These are phyloP conservation scores for Panopea generosa DNA, from an alignment of 2,888 invertebrate genomes.

Conservation along the genomic window DNA sequence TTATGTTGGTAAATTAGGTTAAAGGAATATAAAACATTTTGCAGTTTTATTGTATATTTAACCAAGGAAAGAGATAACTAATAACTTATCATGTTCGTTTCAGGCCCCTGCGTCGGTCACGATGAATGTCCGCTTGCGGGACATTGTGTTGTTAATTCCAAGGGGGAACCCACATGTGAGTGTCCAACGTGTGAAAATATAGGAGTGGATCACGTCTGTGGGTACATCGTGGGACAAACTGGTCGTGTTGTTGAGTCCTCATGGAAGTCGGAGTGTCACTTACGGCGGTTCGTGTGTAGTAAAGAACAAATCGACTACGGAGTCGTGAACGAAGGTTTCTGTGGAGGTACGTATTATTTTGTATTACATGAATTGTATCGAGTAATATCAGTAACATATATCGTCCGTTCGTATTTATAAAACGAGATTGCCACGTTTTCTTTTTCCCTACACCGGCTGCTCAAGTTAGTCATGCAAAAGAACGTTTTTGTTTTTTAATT, in stretches of 20 bases:
- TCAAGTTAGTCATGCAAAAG: too few relatives aligned
- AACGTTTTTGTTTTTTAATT: too few relatives aligned
- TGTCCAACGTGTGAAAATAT: conserved; percentile 64
- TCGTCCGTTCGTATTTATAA: too few relatives aligned
- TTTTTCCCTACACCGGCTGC: too few relatives aligned
- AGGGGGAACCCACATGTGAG: conserved; percentile 46
- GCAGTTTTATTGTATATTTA: too few relatives aligned
- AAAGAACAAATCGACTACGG: conserved; percentile 36
- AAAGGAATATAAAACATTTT: too few relatives aligned
- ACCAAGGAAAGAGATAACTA: too few relatives aligned
- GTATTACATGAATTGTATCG: too few relatives aligned
- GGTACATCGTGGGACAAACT: conserved; percentile 15
- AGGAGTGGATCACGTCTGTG: conserved; percentile 66
- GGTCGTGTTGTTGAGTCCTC: conserved; percentile 33
- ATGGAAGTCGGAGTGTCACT: conserved; percentile 63
- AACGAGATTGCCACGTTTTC: too few relatives aligned
- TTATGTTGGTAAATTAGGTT: too few relatives aligned
- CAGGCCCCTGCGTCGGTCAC: conserved; percentile 59
- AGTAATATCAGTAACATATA: too few relatives aligned
- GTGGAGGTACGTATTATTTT: conserved; percentile 60
- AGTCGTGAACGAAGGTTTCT: conserved; percentile 54
- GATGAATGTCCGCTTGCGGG: conserved; percentile 39
- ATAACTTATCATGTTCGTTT: too few relatives aligned
- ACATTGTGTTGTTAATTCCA: conserved; percentile 49
- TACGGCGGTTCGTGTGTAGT: conserved; percentile 54